Evolutionary conservation across 2,888 invertebrate species (phyloP).

Genomic region (Andrena praecox): DNA sequence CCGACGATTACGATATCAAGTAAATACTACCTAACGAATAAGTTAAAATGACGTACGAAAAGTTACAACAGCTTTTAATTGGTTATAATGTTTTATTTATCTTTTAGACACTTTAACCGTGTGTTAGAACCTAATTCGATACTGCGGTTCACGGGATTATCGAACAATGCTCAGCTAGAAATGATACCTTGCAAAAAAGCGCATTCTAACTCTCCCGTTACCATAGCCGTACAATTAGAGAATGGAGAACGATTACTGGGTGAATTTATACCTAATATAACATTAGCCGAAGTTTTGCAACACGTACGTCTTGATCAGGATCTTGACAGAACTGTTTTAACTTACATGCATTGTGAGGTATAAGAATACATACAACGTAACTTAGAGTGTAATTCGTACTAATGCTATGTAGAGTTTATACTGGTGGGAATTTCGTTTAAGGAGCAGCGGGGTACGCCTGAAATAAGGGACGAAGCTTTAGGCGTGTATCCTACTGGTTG

Average conservation of each 20-base stretch:
- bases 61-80: neutral
- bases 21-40: conserved; percentile 75
- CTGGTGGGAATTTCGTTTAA: too few species aligned
- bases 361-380: neutral
- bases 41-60: neutral
- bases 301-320: conserved; percentile 87
- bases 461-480: too few species aligned
- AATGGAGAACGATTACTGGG: conserved; percentile 89
- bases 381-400: neutral
- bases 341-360: conserved; percentile 82
- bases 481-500: too few species aligned
- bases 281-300: conserved; percentile 87
- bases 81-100: conserved; percentile 53
- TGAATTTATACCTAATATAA: conserved; percentile 87
- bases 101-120: conserved; percentile 90
- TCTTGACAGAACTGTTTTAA: conserved; percentile 73
- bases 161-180: conserved; percentile 96
- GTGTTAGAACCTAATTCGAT: conserved; percentile 91
- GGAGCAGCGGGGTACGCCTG: too few species aligned
- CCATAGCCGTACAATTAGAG: conserved; percentile 91
- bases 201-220: conserved; percentile 89
- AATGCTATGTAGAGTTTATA: too few species aligned
- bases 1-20: conserved; percentile 92
- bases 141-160: conserved; percentile 93
- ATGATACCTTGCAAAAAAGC: conserved; percentile 89